Conservation (phyloP, 2,113 vertebrate species). For the Nothocercus julius region DNA sequence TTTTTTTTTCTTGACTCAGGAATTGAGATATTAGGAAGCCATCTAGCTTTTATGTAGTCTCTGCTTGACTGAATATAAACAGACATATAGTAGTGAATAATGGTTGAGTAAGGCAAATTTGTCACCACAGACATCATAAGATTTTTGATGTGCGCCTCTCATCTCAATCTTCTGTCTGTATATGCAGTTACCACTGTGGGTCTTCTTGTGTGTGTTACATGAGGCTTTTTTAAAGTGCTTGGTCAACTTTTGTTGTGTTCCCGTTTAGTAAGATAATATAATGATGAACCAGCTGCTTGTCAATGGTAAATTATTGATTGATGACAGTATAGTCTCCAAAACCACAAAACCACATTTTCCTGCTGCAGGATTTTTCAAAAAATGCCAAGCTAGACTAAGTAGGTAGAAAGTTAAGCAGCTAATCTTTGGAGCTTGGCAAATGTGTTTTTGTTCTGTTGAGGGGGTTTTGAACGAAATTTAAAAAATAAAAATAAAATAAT, state of each 20-base stretch:
- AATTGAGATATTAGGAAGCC: not conserved
- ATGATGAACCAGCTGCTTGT: not conserved
- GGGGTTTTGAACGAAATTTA: not conserved
- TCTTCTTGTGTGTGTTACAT: not conserved
- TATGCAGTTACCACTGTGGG: not conserved
- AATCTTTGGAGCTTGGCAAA: not conserved
- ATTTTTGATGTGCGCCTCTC: not conserved
- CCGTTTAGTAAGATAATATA: not conserved
- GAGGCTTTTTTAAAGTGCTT: not conserved
- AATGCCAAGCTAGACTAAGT: not conserved
- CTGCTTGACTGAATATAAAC: slow-evolving; percentile 6
- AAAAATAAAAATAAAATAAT: not conserved
- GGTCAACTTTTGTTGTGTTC: not conserved
- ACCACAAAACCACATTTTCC: not conserved
- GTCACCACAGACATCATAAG: not conserved
- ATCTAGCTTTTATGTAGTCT: slow-evolving; percentile 23
- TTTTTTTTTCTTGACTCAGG: slow-evolving; percentile 34
- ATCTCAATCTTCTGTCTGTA: not conserved
- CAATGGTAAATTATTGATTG: not conserved
- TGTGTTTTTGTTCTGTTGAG: rapidly evolving
- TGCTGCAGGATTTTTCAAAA: not conserved
- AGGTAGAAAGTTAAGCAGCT: not conserved
- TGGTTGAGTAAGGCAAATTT: not conserved
- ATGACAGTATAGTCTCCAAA: not conserved
- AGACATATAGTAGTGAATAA: not conserved